phyloP scores from a whole-genome alignment of 2,888 invertebrate species.

The Andrena minutula region DNA sequence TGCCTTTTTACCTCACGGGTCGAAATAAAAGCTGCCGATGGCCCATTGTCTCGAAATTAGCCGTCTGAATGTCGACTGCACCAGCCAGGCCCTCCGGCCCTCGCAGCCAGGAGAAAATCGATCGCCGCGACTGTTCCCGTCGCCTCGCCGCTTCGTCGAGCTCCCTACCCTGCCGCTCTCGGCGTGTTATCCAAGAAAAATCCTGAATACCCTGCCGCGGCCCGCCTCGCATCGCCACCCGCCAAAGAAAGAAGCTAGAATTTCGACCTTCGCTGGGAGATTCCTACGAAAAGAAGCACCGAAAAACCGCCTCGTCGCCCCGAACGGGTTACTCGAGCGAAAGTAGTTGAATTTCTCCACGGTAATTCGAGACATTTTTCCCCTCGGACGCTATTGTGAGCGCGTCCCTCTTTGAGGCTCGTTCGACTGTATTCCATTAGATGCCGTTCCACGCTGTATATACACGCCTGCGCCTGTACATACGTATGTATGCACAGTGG shows the following conservation, averaged over 20 bases:
- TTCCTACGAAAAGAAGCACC: background rate
- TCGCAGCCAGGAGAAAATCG: constrained; percentile 47
- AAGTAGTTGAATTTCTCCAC: constrained; percentile 25
- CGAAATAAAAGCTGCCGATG: constrained; percentile 69
- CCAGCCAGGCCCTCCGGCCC: constrained; percentile 23
- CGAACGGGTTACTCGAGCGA: background rate
- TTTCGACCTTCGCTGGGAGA: background rate
- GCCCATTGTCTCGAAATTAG: constrained; percentile 73
- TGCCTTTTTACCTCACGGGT: constrained; percentile 53
- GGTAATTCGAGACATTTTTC: constrained; percentile 44
- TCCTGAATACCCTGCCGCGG: constrained; percentile 6
- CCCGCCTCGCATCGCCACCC: background rate
- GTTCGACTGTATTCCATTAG: constrained; percentile 46
- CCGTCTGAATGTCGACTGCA: constrained; percentile 60
- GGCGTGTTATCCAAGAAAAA: constrained; percentile 2
- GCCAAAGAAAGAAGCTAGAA: background rate
- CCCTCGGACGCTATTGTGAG: constrained; percentile 15
- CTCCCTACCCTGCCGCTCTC: constrained; percentile 10
- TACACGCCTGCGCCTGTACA: background rate
- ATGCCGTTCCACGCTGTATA: background rate
- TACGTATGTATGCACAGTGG: constrained; percentile 6
- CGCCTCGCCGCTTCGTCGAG: constrained; percentile 30
- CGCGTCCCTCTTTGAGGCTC: constrained; percentile 36
- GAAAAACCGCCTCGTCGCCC: constrained; percentile 11
- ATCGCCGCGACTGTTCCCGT: constrained; percentile 56